Evolutionary conservation across 2,888 invertebrate species (phyloP).

Genomic region (Amorpha juglandis): DNA sequence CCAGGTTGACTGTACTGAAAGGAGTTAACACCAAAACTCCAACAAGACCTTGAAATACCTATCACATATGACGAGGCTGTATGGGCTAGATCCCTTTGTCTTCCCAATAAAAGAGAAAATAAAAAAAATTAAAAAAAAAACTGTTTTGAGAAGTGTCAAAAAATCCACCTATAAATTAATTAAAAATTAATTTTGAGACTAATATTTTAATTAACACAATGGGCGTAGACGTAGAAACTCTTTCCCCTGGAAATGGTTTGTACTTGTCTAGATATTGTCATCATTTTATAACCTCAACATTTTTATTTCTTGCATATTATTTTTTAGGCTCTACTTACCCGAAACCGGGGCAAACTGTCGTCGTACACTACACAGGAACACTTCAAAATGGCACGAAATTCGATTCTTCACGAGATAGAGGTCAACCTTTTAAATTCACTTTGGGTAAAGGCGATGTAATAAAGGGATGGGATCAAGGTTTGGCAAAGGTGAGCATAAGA

Average conservation of each 20-base stretch:
- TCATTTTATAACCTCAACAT: not conserved
- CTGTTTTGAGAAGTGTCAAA: too few relatives aligned
- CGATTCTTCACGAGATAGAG: conserved; percentile 98
- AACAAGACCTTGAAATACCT: too few relatives aligned
- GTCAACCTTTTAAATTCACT: conserved; percentile 96
- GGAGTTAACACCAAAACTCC: too few relatives aligned
- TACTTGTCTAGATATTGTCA: conserved; percentile 25
- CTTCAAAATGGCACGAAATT: conserved; percentile 95
- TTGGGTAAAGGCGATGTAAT: conserved; percentile 99
- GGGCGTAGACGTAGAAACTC: conserved; percentile 76
- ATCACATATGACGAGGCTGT: too few relatives aligned
- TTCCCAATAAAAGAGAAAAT: too few relatives aligned
- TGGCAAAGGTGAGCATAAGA: conserved; percentile 88
- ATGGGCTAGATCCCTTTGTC: too few relatives aligned
- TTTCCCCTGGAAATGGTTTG: conserved; percentile 73
- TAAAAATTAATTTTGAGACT: not conserved
- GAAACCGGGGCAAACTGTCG: conserved; percentile 96
- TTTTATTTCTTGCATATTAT: conserved; percentile 42
- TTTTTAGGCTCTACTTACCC: conserved; percentile 93
- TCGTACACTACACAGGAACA: conserved; percentile 98
- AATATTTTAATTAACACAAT: conserved; percentile 44
- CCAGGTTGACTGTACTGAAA: too few relatives aligned
- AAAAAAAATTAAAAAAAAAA: too few relatives aligned
- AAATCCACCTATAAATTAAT: too few relatives aligned
- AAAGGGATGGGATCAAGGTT: conserved; percentile 98